phyloP scores from a whole-genome alignment of 2,113 vertebrate species.

The Pelobates fuscus region DNA sequence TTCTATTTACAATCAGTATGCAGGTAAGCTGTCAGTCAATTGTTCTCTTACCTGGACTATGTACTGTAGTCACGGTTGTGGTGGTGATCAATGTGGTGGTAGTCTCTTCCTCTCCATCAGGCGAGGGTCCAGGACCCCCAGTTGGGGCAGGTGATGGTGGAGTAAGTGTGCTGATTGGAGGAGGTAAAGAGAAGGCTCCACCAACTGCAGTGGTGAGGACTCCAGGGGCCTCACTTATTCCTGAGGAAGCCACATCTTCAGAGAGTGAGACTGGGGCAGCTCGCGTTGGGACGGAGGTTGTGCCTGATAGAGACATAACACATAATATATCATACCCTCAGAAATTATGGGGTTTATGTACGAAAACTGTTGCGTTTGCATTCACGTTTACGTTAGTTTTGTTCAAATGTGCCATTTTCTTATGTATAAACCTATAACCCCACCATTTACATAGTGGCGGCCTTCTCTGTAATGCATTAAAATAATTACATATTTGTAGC shows the following conservation, averaged over 20 bases:
- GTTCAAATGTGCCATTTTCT: no score
- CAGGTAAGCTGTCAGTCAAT: not conserved
- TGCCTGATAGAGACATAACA: conserved; percentile 57
- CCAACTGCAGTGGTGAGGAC: conserved; percentile 67
- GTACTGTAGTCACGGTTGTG: conserved; percentile 87
- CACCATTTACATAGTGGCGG: no score
- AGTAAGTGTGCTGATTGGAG: conserved; percentile 33
- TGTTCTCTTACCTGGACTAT: conserved; percentile 75
- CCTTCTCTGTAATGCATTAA: no score
- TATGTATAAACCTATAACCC: no score
- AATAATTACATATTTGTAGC: no score
- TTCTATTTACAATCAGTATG: not conserved
- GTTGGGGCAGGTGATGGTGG: conserved; percentile 47
- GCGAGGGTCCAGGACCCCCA: conserved; percentile 25
- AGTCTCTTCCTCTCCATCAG: conserved; percentile 81
- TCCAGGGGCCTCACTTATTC: conserved; percentile 29
- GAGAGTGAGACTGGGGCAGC: conserved; percentile 61
- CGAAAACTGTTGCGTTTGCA: no score
- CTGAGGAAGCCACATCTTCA: not conserved
- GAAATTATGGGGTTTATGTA: no score
- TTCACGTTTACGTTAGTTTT: no score
- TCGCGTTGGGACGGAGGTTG: conserved; percentile 71
- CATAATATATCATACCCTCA: no score
- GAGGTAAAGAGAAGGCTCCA: conserved; percentile 58
- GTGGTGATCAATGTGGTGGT: conserved; percentile 90